phyloP scores from a whole-genome alignment of 2,888 invertebrate species.

The Folsomia candida region DNA sequence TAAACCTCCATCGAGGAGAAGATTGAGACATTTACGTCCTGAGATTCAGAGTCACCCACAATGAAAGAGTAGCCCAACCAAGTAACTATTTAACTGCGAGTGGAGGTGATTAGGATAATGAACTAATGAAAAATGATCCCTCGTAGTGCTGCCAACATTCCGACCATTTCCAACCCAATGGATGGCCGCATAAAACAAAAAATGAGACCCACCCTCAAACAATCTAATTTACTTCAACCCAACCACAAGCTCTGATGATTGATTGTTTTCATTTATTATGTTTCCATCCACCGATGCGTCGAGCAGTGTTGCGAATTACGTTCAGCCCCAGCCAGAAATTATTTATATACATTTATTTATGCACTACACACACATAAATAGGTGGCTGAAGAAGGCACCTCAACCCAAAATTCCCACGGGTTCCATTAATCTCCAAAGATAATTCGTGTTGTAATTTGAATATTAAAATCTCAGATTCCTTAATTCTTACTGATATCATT shows the following conservation, averaged over 20 bases:
- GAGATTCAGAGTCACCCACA: neutral
- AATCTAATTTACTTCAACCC: conserved; percentile 35
- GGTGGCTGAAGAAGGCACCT: neutral
- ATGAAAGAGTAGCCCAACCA: neutral
- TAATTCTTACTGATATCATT: too few species aligned
- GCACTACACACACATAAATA: too few species aligned
- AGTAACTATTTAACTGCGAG: neutral
- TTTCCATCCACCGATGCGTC: neutral
- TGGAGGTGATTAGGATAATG: neutral
- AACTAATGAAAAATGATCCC: neutral
- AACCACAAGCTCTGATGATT: conserved; percentile 38
- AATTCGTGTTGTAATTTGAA: neutral
- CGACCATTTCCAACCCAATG: too few species aligned
- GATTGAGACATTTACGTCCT: neutral
- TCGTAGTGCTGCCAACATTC: neutral
- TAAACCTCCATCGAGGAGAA: neutral
- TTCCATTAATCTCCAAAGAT: neutral
- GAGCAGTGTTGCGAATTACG: neutral
- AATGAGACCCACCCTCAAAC: conserved; percentile 14
- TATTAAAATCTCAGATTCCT: neutral
- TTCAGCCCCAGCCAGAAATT: neutral
- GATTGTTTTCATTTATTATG: conserved; percentile 39
- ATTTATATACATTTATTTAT: too few species aligned
- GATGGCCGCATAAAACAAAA: conserved; percentile 6
- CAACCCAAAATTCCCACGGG: neutral